Percentiles rank a stretch among this genome's conserved stretches.
phyloP scores from a whole-genome alignment of 2,797 vertebrate genomes.

The Sciurus vulgaris region DNA sequence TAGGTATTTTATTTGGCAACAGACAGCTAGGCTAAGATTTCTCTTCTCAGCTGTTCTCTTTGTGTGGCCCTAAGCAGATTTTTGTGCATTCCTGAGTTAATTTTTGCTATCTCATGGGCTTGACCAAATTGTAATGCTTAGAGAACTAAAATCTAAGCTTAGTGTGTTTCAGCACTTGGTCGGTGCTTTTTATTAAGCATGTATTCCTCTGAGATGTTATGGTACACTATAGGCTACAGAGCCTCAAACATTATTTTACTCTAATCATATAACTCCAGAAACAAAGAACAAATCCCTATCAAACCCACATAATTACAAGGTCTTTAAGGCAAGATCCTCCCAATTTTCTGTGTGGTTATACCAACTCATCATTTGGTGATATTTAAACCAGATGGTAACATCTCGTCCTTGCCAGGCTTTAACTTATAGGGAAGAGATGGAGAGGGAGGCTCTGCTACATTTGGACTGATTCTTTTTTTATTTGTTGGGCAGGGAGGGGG shows the following conservation, averaged over 20 bases:
- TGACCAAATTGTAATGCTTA: constrained; percentile 19
- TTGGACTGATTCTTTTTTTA: background rate
- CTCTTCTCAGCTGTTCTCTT: background rate
- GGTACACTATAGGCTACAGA: background rate
- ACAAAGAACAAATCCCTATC: constrained; percentile 61
- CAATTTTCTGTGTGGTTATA: constrained; percentile 55
- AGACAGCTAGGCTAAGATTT: background rate
- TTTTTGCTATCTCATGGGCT: constrained; percentile 22
- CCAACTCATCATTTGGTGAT: constrained; percentile 53
- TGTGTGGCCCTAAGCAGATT: background rate
- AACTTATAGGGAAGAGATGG: background rate
- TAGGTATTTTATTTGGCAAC: constrained; percentile 17
- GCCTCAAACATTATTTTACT: background rate
- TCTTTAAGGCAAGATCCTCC: constrained; percentile 51
- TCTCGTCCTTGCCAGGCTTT: constrained; percentile 27
- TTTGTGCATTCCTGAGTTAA: constrained; percentile 13
- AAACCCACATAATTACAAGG: constrained; percentile 21
- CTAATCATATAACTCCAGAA: constrained; percentile 23
- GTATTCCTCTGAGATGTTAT: background rate
- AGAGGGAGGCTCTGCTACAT: background rate
- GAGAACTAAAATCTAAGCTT: constrained; percentile 5
- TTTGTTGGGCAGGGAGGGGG: background rate
- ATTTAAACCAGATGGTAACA: constrained; percentile 60
- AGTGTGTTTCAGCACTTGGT: background rate
- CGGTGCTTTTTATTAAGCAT: background rate